phyloP scores from a whole-genome alignment of 53 echinoderm and acorn worm genomes.

The Astropecten irregularis region DNA sequence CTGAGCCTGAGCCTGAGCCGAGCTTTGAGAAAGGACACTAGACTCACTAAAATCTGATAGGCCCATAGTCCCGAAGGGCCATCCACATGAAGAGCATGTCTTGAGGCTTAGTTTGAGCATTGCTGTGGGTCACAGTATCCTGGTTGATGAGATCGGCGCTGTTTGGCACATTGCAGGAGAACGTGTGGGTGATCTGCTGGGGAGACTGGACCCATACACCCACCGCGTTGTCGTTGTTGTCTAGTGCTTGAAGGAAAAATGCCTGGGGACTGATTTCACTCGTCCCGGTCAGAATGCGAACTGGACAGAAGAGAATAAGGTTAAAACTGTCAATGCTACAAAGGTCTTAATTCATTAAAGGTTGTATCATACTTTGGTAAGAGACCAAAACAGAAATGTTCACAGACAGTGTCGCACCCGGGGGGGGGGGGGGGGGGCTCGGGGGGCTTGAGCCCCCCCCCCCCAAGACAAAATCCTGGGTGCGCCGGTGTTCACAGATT shows the following conservation, averaged over 20 bases:
- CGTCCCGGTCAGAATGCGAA: neutral
- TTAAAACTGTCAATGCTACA: too few species aligned
- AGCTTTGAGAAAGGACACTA: too few species aligned
- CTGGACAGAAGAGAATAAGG: too few species aligned
- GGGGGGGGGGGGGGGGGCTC: too few species aligned
- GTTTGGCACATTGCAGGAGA: constrained; percentile 13
- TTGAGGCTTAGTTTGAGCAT: neutral
- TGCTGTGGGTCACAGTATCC: constrained; percentile 33
- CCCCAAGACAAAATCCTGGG: too few species aligned
- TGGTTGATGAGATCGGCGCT: neutral
- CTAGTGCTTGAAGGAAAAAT: constrained; percentile 17
- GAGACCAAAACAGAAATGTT: too few species aligned
- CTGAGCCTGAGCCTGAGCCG: too few species aligned
- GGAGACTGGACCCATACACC: neutral
- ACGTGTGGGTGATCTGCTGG: neutral
- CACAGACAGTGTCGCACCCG: too few species aligned
- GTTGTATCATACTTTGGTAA: too few species aligned
- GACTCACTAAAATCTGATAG: neutral
- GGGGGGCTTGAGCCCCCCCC: too few species aligned
- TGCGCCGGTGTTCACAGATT: too few species aligned
- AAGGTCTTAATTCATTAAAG: too few species aligned
- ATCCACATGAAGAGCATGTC: constrained; percentile 29
- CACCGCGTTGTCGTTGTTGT: constrained; percentile 13
- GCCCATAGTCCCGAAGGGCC: constrained; percentile 18
- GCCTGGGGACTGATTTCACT: neutral